phyloP scores from a whole-genome alignment of 2,797 vertebrate genomes.

The Eulemur albifrons region DNA sequence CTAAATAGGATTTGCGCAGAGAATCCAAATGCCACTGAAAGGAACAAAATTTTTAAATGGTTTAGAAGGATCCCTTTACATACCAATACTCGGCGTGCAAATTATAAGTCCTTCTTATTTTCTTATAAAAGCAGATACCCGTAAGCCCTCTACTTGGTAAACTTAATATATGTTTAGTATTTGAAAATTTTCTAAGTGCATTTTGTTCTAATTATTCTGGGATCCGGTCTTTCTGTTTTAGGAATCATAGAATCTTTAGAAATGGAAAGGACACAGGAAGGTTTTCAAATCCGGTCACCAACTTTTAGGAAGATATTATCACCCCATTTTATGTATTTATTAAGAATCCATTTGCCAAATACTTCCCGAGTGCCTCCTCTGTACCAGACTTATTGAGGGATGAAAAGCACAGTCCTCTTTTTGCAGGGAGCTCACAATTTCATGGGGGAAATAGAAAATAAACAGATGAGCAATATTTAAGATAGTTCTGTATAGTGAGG shows the following conservation, averaged over 20 bases:
- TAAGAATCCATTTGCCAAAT: background rate
- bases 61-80: background rate
- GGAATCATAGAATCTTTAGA: slow-evolving; percentile 1
- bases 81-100: background rate
- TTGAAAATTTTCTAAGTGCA: background rate
- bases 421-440: background rate
- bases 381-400: background rate
- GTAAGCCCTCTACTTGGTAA: background rate
- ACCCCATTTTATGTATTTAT: background rate
- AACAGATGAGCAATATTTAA: background rate
- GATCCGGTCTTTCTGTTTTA: background rate
- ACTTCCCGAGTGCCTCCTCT: background rate
- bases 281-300: slow-evolving; percentile 28
- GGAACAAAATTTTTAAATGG: background rate
- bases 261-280: background rate
- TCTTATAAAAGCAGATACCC: background rate
- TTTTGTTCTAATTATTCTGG: slow-evolving; percentile 15
- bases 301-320: background rate
- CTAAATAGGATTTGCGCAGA: background rate
- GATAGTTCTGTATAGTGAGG: background rate
- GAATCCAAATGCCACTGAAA: background rate
- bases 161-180: background rate
- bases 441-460: background rate
- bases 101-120: background rate
- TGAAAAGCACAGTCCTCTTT: background rate